A percentile compares a stretch with the other conserved stretches of the same genome.
Conservation (phyloP, 2,797 vertebrate species). For the Coilia nasus region DNA sequence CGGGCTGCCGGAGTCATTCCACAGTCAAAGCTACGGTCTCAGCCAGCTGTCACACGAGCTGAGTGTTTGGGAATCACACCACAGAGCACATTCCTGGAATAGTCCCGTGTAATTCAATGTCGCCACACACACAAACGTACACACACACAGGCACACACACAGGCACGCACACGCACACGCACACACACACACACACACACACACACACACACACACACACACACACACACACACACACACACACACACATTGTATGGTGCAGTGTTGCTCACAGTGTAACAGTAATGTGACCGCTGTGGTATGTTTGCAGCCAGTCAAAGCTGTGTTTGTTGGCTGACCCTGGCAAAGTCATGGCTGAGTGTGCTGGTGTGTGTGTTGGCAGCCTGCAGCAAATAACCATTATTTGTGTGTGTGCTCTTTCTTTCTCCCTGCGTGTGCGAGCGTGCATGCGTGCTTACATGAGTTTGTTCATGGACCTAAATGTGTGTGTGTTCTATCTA, state of each 20-base stretch:
- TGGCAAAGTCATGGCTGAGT: constrained; percentile 15
- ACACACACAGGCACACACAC: neutral
- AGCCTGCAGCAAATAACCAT: neutral
- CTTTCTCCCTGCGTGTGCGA: neutral
- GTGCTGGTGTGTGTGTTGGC: neutral
- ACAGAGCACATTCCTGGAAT: constrained; percentile 21
- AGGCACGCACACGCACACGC: too few species aligned
- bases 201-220: neutral
- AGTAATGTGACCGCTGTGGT: constrained; percentile 14
- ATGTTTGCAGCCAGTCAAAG: neutral
- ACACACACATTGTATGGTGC: neutral
- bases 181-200: too few species aligned
- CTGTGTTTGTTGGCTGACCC: constrained; percentile 1
- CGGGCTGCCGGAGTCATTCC: neutral
- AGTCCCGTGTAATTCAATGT: constrained; percentile 24
- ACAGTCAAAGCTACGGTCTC: neutral
- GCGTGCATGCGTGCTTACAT: neutral
- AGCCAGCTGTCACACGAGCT: constrained; percentile 4
- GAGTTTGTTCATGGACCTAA: neutral
- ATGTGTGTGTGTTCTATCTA: neutral
- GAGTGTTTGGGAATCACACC: neutral
- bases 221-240: neutral
- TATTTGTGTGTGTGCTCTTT: constrained; percentile 26
- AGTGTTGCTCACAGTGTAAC: neutral
- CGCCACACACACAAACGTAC: neutral